Conservation (phyloP, 2,888 invertebrate genomes). For the Oxyteleia sp. region DNA sequence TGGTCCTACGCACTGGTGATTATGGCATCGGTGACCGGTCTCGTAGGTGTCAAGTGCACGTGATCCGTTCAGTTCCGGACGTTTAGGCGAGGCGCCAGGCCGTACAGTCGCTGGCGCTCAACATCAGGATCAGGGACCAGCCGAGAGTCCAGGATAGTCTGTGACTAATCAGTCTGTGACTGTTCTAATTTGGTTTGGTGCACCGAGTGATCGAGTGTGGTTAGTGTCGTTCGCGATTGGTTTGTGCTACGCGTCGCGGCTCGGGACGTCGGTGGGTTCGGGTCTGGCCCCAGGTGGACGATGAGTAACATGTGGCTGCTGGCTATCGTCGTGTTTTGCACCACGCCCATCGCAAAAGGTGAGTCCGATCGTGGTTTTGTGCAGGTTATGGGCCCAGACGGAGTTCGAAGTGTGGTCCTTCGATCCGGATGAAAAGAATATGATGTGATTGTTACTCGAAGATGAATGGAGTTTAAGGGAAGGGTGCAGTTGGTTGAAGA, state of each 20-base stretch:
- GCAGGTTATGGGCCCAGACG: too few relatives aligned
- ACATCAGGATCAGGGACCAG: background rate
- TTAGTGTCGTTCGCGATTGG: background rate
- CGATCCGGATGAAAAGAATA: too few relatives aligned
- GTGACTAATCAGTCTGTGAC: background rate
- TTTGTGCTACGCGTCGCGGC: background rate
- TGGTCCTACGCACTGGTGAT: constrained; percentile 33
- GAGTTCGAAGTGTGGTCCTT: too few relatives aligned
- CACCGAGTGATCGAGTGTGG: background rate
- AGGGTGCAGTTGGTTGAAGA: too few relatives aligned
- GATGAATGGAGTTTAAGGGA: too few relatives aligned
- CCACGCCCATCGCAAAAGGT: constrained; percentile 80
- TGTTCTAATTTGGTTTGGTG: background rate
- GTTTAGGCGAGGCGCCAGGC: constrained; percentile 11
- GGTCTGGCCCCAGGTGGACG: background rate
- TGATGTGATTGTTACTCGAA: too few relatives aligned
- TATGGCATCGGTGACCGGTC: constrained; percentile 38
- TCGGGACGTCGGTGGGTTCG: background rate
- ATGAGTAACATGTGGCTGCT: constrained; percentile 73
- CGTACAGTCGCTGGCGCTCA: background rate
- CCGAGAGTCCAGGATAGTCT: background rate
- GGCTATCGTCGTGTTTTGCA: constrained; percentile 75
- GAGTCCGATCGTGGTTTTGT: too few relatives aligned
- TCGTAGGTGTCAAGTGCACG: constrained; percentile 60
- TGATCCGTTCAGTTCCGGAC: constrained; percentile 54